Conservation (phyloP, 2,113 vertebrate genomes). For the Nicator chloris region DNA sequence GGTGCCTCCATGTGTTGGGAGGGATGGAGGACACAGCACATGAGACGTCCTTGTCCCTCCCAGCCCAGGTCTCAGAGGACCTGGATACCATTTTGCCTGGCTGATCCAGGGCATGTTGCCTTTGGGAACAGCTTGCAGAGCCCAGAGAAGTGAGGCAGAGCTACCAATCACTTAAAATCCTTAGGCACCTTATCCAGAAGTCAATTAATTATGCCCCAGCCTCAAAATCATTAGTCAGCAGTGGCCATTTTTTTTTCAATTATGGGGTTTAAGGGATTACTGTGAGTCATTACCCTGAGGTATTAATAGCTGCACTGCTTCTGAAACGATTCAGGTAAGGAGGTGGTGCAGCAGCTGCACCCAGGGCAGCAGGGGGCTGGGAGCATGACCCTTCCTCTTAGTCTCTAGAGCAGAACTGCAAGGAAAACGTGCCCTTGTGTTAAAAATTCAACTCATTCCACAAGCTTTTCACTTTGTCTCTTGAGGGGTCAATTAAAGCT, state of each 20-base stretch:
- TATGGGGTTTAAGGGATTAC: background rate
- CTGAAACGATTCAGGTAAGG: background rate
- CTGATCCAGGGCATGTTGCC: background rate
- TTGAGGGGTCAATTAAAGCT: slow-evolving; percentile 64
- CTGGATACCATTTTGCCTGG: background rate
- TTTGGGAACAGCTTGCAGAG: background rate
- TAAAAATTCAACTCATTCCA: slow-evolving; percentile 28
- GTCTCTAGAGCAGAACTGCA: background rate
- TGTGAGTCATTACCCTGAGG: background rate
- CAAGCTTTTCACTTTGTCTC: slow-evolving; percentile 42
- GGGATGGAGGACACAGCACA: background rate
- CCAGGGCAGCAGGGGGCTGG: background rate
- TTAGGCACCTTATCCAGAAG: background rate
- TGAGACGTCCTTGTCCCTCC: background rate
- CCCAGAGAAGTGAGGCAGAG: background rate
- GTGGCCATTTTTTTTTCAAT: slow-evolving; percentile 11
- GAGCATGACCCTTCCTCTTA: background rate
- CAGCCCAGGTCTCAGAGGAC: background rate
- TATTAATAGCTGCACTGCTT: background rate
- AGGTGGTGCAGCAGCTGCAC: background rate
- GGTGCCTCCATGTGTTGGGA: background rate
- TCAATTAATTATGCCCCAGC: background rate
- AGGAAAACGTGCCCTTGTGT: background rate
- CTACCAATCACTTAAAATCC: background rate
- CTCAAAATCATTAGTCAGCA: slow-evolving; percentile 16